Conservation (phyloP, 2,113 vertebrate genomes). For the Nothoprocta pentlandii region DNA sequence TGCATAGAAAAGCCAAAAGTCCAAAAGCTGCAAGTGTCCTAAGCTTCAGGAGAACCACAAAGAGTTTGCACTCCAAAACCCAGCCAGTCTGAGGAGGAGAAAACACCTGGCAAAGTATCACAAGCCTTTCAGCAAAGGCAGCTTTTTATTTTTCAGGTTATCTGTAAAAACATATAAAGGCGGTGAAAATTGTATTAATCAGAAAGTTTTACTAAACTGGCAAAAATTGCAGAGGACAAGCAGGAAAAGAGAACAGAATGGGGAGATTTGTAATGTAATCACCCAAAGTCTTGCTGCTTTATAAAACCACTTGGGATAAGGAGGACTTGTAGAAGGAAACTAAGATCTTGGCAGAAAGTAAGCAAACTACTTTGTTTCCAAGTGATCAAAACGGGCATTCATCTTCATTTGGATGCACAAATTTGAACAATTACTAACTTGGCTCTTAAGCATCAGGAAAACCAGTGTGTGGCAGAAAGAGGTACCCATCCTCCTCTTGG, state of each 20-base stretch:
- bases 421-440: not conserved
- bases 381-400: not conserved
- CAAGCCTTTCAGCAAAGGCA: not conserved
- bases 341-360: not conserved
- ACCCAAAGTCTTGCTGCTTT: not conserved
- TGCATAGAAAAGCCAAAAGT: no score
- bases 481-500: not conserved
- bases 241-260: not conserved
- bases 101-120: not conserved
- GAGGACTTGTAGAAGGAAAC: not conserved
- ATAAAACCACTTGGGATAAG: not conserved
- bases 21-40: no score
- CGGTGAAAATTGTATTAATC: not conserved
- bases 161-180: fast-evolving
- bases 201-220: not conserved
- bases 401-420: not conserved
- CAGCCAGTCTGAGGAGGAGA: not conserved
- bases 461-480: not conserved
- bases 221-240: not conserved
- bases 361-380: not conserved
- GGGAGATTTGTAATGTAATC: fast-evolving
- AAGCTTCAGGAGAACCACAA: not conserved
- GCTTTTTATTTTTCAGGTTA: not conserved
- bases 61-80: not conserved
- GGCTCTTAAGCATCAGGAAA: not conserved